Conservation (phyloP, 2,888 invertebrate species). For the Harpalus rubripes region DNA sequence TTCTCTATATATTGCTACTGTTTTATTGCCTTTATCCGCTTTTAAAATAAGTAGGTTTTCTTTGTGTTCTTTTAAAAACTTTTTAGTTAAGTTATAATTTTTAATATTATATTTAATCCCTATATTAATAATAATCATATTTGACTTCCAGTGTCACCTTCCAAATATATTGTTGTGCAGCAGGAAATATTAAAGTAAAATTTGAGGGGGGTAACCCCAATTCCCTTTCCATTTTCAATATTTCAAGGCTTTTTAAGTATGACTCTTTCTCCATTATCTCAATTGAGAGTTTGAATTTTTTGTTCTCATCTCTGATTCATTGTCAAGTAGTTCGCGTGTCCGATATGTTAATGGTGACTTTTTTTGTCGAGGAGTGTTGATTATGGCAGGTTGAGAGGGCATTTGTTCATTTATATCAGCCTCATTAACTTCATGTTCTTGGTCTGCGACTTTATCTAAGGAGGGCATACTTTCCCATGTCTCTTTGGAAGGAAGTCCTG, state of each 20-base stretch:
- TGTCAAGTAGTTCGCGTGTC: background rate
- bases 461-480: background rate
- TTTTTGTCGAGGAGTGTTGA: background rate
- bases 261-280: constrained; percentile 7
- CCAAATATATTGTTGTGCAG: background rate
- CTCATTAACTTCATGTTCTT: too few species aligned
- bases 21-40: too few species aligned
- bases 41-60: too few species aligned
- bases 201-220: background rate
- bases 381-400: too few species aligned
- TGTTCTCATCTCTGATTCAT: background rate
- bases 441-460: background rate
- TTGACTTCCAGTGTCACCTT: background rate
- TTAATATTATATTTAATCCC: too few species aligned
- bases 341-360: background rate
- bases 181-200: background rate
- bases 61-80: too few species aligned
- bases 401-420: too few species aligned
- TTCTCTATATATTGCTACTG: too few species aligned
- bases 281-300: background rate
- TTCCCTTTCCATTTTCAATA: background rate
- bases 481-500: background rate
- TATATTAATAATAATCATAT: too few species aligned
- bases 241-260: background rate
- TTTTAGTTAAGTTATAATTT: too few species aligned